phyloP scores from a whole-genome alignment of 2,797 vertebrate genomes.

The Xenentodon cancila region DNA sequence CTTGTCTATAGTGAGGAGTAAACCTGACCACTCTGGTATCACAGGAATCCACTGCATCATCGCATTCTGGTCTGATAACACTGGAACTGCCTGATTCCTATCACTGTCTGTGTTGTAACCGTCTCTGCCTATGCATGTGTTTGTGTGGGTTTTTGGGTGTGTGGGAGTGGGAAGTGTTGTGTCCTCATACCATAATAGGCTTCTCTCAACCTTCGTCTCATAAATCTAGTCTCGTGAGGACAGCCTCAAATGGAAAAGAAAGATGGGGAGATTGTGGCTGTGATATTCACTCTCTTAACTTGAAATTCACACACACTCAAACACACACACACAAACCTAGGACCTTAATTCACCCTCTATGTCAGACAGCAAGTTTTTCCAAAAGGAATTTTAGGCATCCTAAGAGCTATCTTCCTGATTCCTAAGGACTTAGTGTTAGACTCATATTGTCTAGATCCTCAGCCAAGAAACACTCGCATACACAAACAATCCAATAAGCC shows the following conservation, averaged over 20 bases:
- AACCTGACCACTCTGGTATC: conserved; percentile 73
- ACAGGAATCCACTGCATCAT: conserved; percentile 74
- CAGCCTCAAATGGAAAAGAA: conserved; percentile 71
- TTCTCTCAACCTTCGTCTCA: conserved; percentile 64
- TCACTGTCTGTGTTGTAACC: conserved; percentile 65
- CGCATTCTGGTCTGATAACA: conserved; percentile 70
- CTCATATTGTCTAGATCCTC: conserved; percentile 66
- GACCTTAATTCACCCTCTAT: conserved; percentile 64
- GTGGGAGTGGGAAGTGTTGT: conserved; percentile 63
- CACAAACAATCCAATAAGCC: conserved; percentile 25
- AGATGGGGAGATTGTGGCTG: conserved; percentile 44
- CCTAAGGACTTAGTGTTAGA: conserved; percentile 66
- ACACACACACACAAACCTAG: conserved; percentile 33
- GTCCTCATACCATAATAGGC: conserved; percentile 81
- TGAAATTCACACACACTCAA: conserved; percentile 26
- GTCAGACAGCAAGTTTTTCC: conserved; percentile 73
- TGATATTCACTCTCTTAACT: conserved; percentile 44
- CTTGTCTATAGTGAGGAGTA: conserved; percentile 58
- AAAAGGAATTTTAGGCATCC: conserved; percentile 75
- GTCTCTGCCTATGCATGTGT: conserved; percentile 43
- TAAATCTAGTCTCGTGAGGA: conserved; percentile 72
- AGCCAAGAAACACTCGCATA: conserved; percentile 58
- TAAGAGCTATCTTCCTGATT: conserved; percentile 73
- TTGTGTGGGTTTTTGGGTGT: conserved; percentile 35
- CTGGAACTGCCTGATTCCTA: conserved; percentile 69